Evolutionary conservation across 2,797 vertebrate genomes (phyloP), one percentile per base, ranked within the genome.

Genomic region (Monodelphis domestica): DNA sequence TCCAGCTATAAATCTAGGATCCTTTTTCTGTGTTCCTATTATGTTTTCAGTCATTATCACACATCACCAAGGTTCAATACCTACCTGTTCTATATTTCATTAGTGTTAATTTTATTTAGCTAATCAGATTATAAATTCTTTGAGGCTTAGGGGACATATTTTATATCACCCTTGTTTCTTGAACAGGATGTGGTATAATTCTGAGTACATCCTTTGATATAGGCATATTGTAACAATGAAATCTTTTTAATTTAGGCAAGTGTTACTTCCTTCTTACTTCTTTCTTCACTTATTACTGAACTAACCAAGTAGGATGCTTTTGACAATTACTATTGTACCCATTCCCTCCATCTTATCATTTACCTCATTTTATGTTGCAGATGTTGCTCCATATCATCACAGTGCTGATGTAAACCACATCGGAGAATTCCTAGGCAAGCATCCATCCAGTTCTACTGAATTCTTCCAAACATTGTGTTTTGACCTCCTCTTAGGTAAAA

Each of bases 391-490:
- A 63, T 38, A 3, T 53, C 89, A 50, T 53, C 10, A 45, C 21
- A 84, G 95, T 84, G 57, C 87, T 56, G 54, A 91, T 53, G 78
- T 78, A 93, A n/a, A 94, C 89, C 33, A 70, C 38, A 56, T 33
- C 45, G 26, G 88, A 90, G 88, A 24, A 70, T 33, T n/a, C 55
- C 94, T 2, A 91, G 96, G 95, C 94, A 55, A 95, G 95, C 90
- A 55, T 94, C 2, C 89, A 70, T 96, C 95, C 95, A 95, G 53
- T 0, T 12, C 54, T 93, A 89, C 88, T 57, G 91, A 92, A 89
- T 94, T 91, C 89, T 96, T 96, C 96, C 94, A 26, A 1, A 0
- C 93, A 95, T 96, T 97, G 94, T 97, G 88, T 93, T 70, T 88
- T 89, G 91, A 94, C 92, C 96, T 96, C 95, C 94, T 91, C 84